phyloP scores from a whole-genome alignment of 1,140 invertebrate genomes.

The Philopotamus ludificatus region DNA sequence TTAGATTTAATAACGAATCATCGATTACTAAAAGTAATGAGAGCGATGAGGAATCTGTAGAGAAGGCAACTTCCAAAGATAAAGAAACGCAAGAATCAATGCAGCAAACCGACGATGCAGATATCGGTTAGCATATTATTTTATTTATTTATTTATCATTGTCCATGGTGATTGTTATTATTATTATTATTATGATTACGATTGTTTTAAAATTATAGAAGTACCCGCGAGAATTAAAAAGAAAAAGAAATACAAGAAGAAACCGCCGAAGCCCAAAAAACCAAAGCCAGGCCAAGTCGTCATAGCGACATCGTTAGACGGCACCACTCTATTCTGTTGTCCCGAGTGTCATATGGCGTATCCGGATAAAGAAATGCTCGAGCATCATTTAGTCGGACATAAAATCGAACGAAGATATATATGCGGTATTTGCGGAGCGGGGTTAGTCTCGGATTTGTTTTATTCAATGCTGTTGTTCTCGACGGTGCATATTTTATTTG shows the following conservation, averaged over 20 bases:
- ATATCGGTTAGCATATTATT: background rate
- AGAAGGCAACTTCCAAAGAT: background rate
- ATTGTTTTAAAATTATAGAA: conserved; percentile 10
- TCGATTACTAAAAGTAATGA: too few species aligned
- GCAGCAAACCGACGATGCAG: conserved; percentile 2
- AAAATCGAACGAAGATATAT: conserved; percentile 73
- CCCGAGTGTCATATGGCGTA: conserved; percentile 79
- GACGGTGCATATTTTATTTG: conserved; percentile 49
- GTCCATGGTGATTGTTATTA: too few species aligned
- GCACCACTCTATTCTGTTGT: conserved; percentile 72
- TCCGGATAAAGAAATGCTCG: conserved; percentile 71
- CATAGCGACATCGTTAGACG: conserved; percentile 70
- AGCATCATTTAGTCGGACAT: conserved; percentile 72
- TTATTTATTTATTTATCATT: background rate
- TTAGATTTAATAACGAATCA: conserved; percentile 8
- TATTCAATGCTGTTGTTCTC: background rate
- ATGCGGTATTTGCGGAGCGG: conserved; percentile 59
- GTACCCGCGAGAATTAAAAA: conserved; percentile 58
- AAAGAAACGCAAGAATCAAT: background rate
- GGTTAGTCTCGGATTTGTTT: conserved; percentile 42
- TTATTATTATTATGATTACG: too few species aligned
- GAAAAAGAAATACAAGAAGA: conserved; percentile 79
- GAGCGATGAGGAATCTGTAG: background rate
- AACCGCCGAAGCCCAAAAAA: conserved; percentile 70
- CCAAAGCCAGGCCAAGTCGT: conserved; percentile 71